Evolutionary conservation across 2,113 vertebrate species (phyloP).

Genomic region (Lucifuga dentata): DNA sequence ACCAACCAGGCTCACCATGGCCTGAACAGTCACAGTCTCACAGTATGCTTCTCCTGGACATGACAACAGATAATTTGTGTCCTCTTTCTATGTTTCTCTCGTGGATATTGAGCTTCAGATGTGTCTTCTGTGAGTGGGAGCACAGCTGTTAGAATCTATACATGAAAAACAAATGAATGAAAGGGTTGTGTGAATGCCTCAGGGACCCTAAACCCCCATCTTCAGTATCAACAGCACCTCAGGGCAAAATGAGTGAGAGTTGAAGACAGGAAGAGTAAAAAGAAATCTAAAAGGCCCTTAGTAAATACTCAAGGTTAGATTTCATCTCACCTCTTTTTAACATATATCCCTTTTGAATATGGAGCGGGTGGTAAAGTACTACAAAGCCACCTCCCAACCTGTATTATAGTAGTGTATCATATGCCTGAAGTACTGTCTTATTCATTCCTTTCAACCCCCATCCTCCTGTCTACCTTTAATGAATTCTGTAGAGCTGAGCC

Average conservation of each 20-base stretch:
- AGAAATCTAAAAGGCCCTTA: slow-evolving; percentile 50
- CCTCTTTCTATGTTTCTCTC: slow-evolving; percentile 7
- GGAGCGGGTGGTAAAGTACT: slow-evolving; percentile 4
- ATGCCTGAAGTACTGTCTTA: not conserved
- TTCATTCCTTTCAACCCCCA: not conserved
- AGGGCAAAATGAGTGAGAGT: slow-evolving; percentile 53
- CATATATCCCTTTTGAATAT: slow-evolving; percentile 31
- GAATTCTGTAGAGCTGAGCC: no score
- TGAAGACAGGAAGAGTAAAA: slow-evolving; percentile 43
- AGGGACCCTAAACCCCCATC: slow-evolving; percentile 40
- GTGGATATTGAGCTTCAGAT: slow-evolving; percentile 49
- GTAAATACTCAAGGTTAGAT: slow-evolving; percentile 68
- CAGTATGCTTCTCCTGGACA: slow-evolving; percentile 5
- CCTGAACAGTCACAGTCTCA: not conserved
- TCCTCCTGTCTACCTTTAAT: no score
- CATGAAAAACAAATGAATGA: slow-evolving; percentile 65
- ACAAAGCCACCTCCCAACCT: slow-evolving; percentile 17
- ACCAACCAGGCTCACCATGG: slow-evolving; percentile 4
- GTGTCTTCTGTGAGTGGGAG: slow-evolving; percentile 35
- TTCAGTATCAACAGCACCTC: slow-evolving; percentile 55
- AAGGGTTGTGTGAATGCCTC: slow-evolving; percentile 54
- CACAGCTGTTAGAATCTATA: slow-evolving; percentile 55
- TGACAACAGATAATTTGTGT: slow-evolving; percentile 4
- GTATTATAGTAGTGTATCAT: slow-evolving; percentile 2
- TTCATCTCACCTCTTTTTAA: slow-evolving; percentile 56